A percentile compares a stretch with the other conserved stretches of the same genome.
Conservation (phyloP, 2,888 invertebrate genomes). For the Dynastes hyllus region DNA sequence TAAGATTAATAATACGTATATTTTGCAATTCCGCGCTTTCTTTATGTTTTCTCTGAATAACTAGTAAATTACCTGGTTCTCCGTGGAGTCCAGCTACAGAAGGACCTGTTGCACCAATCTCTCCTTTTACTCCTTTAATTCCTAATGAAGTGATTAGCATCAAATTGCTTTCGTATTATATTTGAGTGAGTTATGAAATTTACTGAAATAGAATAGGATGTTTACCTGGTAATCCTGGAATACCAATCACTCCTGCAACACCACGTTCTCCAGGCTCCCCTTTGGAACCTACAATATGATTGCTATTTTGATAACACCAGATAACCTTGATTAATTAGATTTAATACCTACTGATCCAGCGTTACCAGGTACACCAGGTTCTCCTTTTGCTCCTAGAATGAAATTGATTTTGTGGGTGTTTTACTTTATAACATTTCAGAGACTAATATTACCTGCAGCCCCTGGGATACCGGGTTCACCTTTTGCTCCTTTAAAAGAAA, state of each 20-base stretch:
- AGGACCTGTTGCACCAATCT: neutral
- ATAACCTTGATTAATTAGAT: too few species aligned
- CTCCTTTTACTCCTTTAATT: neutral
- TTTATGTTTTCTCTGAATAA: too few species aligned
- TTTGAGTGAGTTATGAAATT: too few species aligned
- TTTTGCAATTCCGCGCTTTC: too few species aligned
- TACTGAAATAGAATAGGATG: neutral
- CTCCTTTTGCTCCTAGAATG: neutral
- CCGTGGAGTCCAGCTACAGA: slow-evolving; percentile 1
- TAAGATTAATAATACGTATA: too few species aligned
- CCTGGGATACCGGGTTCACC: neutral
- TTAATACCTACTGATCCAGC: neutral
- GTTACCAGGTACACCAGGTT: neutral
- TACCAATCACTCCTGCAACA: neutral
- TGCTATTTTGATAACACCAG: neutral
- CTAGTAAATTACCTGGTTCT: neutral
- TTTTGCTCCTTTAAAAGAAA: neutral
- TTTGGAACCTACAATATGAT: neutral
- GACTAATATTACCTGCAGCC: neutral
- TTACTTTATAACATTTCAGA: neutral
- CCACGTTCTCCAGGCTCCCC: neutral
- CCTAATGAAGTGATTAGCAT: neutral
- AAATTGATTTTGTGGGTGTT: neutral
- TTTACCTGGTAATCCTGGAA: slow-evolving; percentile 14
- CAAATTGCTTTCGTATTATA: neutral